Conservation (phyloP, 92 coral and sea anemone species). For the Paramuricea clavata region DNA sequence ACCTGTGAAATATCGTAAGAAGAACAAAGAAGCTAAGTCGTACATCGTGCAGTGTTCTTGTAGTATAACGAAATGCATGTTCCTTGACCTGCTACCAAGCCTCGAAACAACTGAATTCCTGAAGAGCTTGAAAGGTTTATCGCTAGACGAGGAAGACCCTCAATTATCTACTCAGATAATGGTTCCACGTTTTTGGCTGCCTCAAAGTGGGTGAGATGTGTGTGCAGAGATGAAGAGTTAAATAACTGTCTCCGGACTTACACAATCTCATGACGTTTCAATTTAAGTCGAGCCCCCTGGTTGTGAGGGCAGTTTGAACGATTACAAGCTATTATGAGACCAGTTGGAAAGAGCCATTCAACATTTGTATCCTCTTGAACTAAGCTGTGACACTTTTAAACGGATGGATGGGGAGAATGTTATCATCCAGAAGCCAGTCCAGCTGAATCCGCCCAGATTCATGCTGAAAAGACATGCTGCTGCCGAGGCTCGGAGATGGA, state of each 20-base stretch:
- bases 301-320: slow-evolving; percentile 63
- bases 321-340: slow-evolving; percentile 43
- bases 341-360: background rate
- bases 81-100: slow-evolving; percentile 65
- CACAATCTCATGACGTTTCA: no score
- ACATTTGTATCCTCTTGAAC: background rate
- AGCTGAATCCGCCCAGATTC: background rate
- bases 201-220: slow-evolving; percentile 66
- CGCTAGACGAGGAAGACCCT: slow-evolving; percentile 62
- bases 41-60: slow-evolving; percentile 36
- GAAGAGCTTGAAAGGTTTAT: slow-evolving; percentile 63
- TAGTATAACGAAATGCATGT: slow-evolving; percentile 41
- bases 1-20: slow-evolving; percentile 33
- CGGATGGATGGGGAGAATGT: background rate
- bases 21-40: slow-evolving; percentile 49
- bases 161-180: slow-evolving; percentile 63
- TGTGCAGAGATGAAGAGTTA: slow-evolving; percentile 51
- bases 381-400: background rate
- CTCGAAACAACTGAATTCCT: slow-evolving; percentile 63
- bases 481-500: background rate
- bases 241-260: no score
- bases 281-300: slow-evolving; percentile 65
- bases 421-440: background rate
- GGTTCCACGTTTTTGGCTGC: slow-evolving; percentile 63
- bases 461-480: background rate